phyloP scores from a whole-genome alignment of 2,113 vertebrate species.

The Vombatus ursinus region DNA sequence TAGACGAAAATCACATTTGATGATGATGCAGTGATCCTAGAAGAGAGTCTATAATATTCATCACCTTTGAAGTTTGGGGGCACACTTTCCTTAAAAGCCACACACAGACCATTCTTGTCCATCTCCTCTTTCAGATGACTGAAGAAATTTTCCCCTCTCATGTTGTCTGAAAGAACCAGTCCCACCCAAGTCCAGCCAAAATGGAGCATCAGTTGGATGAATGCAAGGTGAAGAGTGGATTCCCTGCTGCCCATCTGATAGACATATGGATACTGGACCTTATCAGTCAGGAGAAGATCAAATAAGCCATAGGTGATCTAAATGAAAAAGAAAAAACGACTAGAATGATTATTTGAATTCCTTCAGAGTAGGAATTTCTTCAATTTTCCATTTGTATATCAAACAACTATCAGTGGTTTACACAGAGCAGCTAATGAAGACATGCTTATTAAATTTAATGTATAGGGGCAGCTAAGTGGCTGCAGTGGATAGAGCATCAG shows the following conservation, averaged over 20 bases:
- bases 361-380: neutral
- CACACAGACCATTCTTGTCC: neutral
- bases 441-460: no score
- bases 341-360: neutral
- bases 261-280: neutral
- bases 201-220: neutral
- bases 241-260: neutral
- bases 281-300: neutral
- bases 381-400: neutral
- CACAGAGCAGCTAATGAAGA: neutral
- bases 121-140: neutral
- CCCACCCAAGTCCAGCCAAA: conserved; percentile 19
- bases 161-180: conserved; percentile 9
- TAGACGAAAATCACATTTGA: no score
- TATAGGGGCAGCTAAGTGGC: no score
- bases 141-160: neutral
- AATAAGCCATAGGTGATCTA: neutral
- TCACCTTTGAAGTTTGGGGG: no score
- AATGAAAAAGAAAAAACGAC: neutral
- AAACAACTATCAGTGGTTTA: neutral
- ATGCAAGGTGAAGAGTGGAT: neutral
- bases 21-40: no score
- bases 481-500: no score
- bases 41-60: no score
- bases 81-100: neutral